Base-by-base conservation (phyloP, 2,797 vertebrate genomes). In the Pogoniulus pusillus region DNA sequence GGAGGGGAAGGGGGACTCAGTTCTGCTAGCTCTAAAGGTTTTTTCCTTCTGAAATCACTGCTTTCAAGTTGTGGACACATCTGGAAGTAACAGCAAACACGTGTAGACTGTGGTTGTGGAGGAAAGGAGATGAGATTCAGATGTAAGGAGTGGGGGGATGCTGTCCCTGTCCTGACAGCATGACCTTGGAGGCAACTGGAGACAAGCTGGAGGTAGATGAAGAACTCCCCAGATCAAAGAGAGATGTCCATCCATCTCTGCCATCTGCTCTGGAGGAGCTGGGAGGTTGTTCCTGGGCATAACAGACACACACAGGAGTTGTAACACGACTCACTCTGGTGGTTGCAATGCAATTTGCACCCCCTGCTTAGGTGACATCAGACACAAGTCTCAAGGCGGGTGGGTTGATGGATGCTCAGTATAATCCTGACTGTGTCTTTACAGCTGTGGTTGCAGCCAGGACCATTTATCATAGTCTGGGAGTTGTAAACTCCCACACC, bases 261-360 rank as follows among this genome's bases (percentile, higher is more conserved):
- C 71, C 85, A 53, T 81, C 32, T 66, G 1, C 53, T 89, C 1
- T 24, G 82, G 63, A 87, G 37, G 35, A 83, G 39, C 55, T 89
- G 82, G 66, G 68, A 85, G 12, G 57, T 90, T 90, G 76, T 87
- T 91, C 82, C 74, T 68, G 66, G 87, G 7, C 24, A 30, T 51
- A 89, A 91, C 39, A 53, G 64, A 51, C 66, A 0, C n/a, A 60
- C 70, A 78, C 87, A 72, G 39, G 89, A 81, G 86, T 83, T 90
- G 70, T 91, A 93, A 93, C 90, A 79, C 85, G 79, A 93, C 91
- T 93, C 88, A 85, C 93, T 93, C 89, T 95, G 88, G 90, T 93
- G 96, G 89, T 89, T 94, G 68, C 91, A 76, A 85, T 90, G 91
- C 90, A 79, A 79, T 96, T 93, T 96, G 86, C 88, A 93, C 45